Evolutionary conservation across 2,113 vertebrate species (phyloP), one percentile per base, ranked within the genome.

Genomic region (Ptychochromis oligacanthus): DNA sequence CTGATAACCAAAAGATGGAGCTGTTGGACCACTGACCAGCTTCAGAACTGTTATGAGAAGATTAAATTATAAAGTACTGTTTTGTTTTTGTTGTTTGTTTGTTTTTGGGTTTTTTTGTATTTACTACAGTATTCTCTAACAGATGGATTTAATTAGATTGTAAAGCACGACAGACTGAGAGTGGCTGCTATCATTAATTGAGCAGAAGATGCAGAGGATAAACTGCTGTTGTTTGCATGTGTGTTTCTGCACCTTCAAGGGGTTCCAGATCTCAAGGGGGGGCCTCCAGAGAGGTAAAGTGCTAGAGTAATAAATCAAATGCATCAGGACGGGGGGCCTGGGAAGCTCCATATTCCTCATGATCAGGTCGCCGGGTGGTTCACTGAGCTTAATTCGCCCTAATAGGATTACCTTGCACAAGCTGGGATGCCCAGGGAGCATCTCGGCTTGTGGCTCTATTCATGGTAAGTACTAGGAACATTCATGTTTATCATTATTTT

Each of bases 371-470:
- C 64, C 46, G 34, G 62, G 87, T 81, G 88, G 81, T 80, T 91
- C 85, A 75, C 81, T 86, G 84, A 74, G 80, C 82, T 92, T 94
- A 93, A 93, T 89, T 90, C 86, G 3, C 6, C 34, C 38, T 93
- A 93, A 95, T 91, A 92, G 93, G 94, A 93, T 95, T 95, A 95
- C 57, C 78, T 80, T 77, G 62, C 49, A 74, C 91, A 88, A 92
- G 88, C 90, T 79, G 87, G 77, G 87, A 91, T 43, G 77, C 80
- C 79, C 82, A 81, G 81, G 64, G 79, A 52, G 84, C 88, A 52
- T 85, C 86, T 84, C 81, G 70, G 67, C 82, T 64, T 24, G 79
- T 36, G 10, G 67, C 75, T 72, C 84, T 79, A 10, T 58, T 83
- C 77, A 80, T 77, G 72, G 75, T 64, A n/a, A 54, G 43, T 6